phyloP scores from a whole-genome alignment of 2,888 invertebrate genomes.

The Caenorhabditis afra region DNA sequence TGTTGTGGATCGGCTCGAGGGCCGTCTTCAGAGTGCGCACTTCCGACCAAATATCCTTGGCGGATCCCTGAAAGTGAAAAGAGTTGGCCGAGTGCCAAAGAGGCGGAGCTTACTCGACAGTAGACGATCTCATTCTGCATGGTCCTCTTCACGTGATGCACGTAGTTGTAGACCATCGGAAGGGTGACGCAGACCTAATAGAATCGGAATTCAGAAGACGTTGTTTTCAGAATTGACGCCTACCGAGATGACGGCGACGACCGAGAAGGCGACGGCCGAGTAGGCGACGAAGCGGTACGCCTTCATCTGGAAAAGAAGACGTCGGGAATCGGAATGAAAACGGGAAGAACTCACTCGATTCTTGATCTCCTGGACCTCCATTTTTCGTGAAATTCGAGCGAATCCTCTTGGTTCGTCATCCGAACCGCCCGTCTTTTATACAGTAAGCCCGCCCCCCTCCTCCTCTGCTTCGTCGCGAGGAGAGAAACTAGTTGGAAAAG shows the following conservation, averaged over 20 bases:
- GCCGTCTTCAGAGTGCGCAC: slow-evolving; percentile 62
- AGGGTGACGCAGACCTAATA: slow-evolving; percentile 69
- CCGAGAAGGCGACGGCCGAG: slow-evolving; percentile 63
- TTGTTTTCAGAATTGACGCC: not conserved
- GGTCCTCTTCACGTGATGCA: slow-evolving; percentile 74
- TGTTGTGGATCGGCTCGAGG: slow-evolving; percentile 47
- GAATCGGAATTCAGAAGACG: not conserved
- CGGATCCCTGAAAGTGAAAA: slow-evolving; percentile 59
- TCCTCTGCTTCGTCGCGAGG: no score
- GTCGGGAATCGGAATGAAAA: not conserved
- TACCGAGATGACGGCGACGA: slow-evolving; percentile 56
- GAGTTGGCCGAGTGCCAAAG: not conserved
- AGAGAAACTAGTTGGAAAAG: slow-evolving; percentile 17
- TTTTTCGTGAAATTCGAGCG: not conserved
- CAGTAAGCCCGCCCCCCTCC: not conserved
- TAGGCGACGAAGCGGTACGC: slow-evolving; percentile 67
- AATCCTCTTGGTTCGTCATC: not conserved
- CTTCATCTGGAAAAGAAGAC: slow-evolving; percentile 51
- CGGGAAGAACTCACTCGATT: slow-evolving; percentile 36
- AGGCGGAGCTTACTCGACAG: slow-evolving; percentile 70
- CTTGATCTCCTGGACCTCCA: slow-evolving; percentile 56
- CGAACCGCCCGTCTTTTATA: slow-evolving; percentile 17
- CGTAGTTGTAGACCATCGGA: slow-evolving; percentile 80
- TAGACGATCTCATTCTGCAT: slow-evolving; percentile 78
- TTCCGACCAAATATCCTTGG: slow-evolving; percentile 71